Evolutionary conservation across 2,797 vertebrate species (phyloP).

Genomic region (Xiphorhynchus erythropygius): DNA sequence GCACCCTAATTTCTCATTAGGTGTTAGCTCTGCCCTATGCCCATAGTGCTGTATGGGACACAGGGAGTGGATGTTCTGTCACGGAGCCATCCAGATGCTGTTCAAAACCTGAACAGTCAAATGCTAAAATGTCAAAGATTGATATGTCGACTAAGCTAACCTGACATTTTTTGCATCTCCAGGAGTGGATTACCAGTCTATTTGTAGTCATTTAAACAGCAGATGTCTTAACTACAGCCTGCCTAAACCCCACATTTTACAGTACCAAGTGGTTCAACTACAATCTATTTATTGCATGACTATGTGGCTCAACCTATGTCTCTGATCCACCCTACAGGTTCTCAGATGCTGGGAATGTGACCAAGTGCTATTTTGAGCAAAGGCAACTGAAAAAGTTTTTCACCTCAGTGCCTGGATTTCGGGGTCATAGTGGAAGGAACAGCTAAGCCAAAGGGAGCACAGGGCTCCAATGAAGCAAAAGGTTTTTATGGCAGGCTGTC

Average conservation of each 20-base stretch:
- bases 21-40: constrained; percentile 4
- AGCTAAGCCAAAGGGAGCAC: not conserved
- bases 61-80: not conserved
- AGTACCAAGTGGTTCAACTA: rapidly evolving
- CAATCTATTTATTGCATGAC: not conserved
- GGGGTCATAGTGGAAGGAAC: not conserved
- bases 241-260: not conserved
- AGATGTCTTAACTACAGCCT: not conserved
- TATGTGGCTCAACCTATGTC: not conserved
- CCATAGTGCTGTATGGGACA: not conserved
- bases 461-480: not conserved
- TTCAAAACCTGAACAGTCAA: not conserved
- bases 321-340: not conserved
- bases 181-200: not conserved
- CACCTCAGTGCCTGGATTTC: not conserved
- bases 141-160: not conserved
- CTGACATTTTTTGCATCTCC: not conserved
- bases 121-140: not conserved
- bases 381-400: not conserved
- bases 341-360: not conserved
- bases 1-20: not conserved
- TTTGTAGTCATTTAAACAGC: not conserved
- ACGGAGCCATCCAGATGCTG: not conserved
- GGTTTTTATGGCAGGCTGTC: not conserved
- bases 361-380: not conserved